Conservation (phyloP, 1,140 invertebrate genomes). For the Melitaea cinxia region DNA sequence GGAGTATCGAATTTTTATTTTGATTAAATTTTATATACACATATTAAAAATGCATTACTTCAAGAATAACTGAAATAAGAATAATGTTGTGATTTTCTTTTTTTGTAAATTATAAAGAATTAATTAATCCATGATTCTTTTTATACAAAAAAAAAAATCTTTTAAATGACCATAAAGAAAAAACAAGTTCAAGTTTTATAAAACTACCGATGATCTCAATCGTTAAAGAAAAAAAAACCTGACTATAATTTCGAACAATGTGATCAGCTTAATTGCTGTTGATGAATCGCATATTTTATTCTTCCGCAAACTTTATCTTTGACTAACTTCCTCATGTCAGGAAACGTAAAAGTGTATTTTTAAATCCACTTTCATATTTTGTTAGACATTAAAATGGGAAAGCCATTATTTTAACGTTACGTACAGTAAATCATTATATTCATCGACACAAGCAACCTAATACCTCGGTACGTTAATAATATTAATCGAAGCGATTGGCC, state of each 20-base stretch:
- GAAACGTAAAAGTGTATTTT: constrained; percentile 15
- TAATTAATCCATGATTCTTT: too few relatives aligned
- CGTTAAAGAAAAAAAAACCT: neutral
- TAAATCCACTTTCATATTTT: neutral
- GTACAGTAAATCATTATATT: constrained; percentile 35
- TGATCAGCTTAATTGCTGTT: neutral
- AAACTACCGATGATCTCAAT: neutral
- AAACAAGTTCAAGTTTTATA: neutral
- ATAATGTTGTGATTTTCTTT: neutral
- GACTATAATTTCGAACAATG: neutral
- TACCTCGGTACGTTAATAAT: constrained; percentile 63
- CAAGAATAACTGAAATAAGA: neutral
- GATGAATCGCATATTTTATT: constrained; percentile 19
- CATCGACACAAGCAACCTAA: constrained; percentile 55
- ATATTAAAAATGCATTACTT: constrained; percentile 3
- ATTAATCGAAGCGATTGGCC: constrained; percentile 74
- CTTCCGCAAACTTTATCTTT: constrained; percentile 32
- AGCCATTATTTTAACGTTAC: constrained; percentile 1
- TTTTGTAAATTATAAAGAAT: too few relatives aligned
- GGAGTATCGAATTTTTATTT: neutral
- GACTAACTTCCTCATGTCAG: constrained; percentile 44
- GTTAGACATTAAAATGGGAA: neutral
- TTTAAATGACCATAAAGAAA: neutral
- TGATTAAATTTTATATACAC: neutral
- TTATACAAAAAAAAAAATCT: too few relatives aligned